Evolutionary conservation across 2,797 vertebrate species (phyloP).

Genomic region (Heteromormyrus szaboi): DNA sequence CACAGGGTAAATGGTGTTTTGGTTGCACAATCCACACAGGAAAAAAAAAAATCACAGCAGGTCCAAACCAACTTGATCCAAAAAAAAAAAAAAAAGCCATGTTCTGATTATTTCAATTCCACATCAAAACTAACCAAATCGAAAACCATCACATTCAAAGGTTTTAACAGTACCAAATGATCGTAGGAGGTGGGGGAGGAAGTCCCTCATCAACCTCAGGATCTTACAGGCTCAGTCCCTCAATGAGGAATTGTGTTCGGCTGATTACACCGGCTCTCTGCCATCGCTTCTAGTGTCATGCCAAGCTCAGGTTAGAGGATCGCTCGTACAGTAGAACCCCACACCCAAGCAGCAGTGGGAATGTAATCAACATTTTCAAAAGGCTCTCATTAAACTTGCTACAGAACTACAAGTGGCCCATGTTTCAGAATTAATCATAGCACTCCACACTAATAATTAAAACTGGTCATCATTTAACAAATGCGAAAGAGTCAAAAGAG

Average conservation of each 20-base stretch:
- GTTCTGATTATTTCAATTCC: neutral
- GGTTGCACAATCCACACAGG: neutral
- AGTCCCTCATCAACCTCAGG: neutral
- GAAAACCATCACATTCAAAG: conserved; percentile 7
- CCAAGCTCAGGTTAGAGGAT: neutral
- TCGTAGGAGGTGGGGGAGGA: neutral
- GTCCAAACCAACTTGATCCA: neutral
- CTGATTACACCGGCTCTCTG: neutral
- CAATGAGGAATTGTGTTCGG: neutral
- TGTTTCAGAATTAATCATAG: conserved; percentile 14
- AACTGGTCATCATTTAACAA: neutral
- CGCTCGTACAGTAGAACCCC: neutral
- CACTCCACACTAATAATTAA: conserved; percentile 14
- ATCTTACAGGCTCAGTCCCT: neutral
- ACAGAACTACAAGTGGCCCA: conserved; percentile 5
- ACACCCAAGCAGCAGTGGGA: neutral
- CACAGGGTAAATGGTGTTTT: neutral
- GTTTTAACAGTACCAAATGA: neutral
- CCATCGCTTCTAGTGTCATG: neutral
- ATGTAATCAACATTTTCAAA: conserved; percentile 7
- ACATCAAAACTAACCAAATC: neutral
- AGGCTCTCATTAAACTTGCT: neutral
- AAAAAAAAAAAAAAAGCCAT: neutral
- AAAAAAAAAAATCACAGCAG: neutral
- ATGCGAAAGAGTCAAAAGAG: neutral